These are phyloP conservation scores for Synchiropus splendidus DNA, from an alignment of 2,113 vertebrate species.

Conservation along the genomic window DNA sequence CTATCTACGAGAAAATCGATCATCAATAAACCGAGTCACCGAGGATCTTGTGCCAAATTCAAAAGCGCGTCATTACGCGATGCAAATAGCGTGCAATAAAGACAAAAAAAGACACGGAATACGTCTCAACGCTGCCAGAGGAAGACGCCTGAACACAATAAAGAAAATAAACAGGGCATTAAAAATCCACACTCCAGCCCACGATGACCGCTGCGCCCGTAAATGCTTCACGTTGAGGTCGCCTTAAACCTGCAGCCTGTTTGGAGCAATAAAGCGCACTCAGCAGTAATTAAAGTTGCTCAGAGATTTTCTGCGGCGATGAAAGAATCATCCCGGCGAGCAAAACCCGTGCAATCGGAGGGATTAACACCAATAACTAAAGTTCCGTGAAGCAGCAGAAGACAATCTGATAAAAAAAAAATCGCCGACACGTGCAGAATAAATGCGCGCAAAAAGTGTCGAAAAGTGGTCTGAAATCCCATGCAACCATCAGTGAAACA, in stretches of 20 bases:
- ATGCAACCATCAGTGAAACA: conserved; percentile 2
- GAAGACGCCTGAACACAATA: background rate
- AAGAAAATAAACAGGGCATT: background rate
- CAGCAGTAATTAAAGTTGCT: too few species aligned
- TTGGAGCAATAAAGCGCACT: background rate
- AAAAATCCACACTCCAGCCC: background rate
- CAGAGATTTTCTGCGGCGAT: too few species aligned
- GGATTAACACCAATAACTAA: background rate
- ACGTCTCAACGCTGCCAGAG: too few species aligned
- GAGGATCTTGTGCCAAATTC: too few species aligned
- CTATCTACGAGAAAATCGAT: too few species aligned
- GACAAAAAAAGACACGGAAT: too few species aligned
- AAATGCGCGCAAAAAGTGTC: conserved; percentile 2
- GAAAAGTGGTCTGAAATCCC: conserved; percentile 11
- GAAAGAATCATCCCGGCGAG: too few species aligned
- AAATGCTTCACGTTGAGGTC: background rate
- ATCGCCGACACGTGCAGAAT: conserved; percentile 12
- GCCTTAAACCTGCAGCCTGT: background rate
- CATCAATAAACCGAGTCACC: too few species aligned
- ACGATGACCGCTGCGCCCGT: background rate
- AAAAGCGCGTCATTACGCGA: too few species aligned
- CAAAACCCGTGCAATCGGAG: too few species aligned
- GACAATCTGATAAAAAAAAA: background rate
- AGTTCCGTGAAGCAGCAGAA: conserved; percentile 6
- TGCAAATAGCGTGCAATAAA: too few species aligned